Percentiles rank a stretch among this genome's conserved stretches.
These are phyloP conservation scores for Xiphophorus hellerii DNA, from an alignment of 2,113 vertebrate species.

Conservation along the genomic window DNA sequence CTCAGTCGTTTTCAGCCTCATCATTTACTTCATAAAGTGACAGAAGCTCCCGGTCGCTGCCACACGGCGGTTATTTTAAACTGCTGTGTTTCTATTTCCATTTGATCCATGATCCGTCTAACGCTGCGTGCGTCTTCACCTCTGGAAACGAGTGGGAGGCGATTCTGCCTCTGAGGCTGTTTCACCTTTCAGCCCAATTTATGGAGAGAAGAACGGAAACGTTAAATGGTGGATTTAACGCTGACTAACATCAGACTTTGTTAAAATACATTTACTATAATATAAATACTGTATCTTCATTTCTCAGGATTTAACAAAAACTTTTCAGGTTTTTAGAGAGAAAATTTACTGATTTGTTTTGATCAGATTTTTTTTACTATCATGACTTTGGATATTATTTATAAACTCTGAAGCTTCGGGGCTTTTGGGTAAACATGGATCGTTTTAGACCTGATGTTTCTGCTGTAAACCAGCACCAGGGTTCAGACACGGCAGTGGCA, in stretches of 20 bases:
- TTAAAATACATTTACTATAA: background rate
- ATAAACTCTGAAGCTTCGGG: too few relatives aligned
- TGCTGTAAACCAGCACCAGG: too few relatives aligned
- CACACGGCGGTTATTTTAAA: constrained; percentile 11
- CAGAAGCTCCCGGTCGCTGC: constrained; percentile 9
- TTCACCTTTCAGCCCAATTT: constrained; percentile 15
- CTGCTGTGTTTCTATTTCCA: constrained; percentile 24
- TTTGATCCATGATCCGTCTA: constrained; percentile 22
- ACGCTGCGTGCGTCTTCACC: constrained; percentile 15
- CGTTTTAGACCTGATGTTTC: too few relatives aligned
- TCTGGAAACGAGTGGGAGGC: constrained; percentile 34
- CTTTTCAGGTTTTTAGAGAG: too few relatives aligned
- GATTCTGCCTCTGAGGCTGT: constrained; percentile 22
- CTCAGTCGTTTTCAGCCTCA: constrained; percentile 1
- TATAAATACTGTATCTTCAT: too few relatives aligned
- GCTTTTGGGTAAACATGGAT: too few relatives aligned
- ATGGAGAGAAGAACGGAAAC: background rate
- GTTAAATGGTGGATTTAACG: background rate
- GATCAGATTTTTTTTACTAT: too few relatives aligned
- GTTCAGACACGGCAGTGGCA: too few relatives aligned
- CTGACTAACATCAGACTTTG: background rate
- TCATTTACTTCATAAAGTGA: constrained; percentile 4
- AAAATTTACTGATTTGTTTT: too few relatives aligned
- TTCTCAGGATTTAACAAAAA: too few relatives aligned
- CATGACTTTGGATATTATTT: too few relatives aligned